Evolutionary conservation across 1,140 invertebrate species (phyloP).

Genomic region (Drosophila repleta): DNA sequence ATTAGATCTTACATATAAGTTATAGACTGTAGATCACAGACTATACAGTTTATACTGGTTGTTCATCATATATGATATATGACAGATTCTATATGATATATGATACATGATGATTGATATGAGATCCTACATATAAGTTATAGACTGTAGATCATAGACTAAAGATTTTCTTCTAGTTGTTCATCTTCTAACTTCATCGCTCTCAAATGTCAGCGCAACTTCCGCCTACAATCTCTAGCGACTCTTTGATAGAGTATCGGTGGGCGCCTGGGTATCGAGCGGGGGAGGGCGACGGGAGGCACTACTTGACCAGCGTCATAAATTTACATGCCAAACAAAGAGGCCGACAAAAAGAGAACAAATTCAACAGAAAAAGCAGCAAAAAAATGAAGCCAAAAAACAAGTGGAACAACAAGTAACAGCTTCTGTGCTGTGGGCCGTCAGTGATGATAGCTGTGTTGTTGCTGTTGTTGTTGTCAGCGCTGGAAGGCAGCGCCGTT

Average conservation of each 20-base stretch:
- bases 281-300: not conserved
- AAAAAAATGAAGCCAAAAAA: conserved; percentile 25
- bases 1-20: too few relatives aligned
- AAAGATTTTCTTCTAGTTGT: too few relatives aligned
- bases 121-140: too few relatives aligned
- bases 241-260: conserved; percentile 39
- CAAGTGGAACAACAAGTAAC: conserved; percentile 31
- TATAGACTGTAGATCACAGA: too few relatives aligned
- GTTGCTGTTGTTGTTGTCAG: conserved; percentile 26
- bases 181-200: not conserved
- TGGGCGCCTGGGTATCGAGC: conserved; percentile 20
- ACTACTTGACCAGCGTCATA: conserved; percentile 73
- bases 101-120: too few relatives aligned
- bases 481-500: conserved; percentile 60
- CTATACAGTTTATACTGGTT: too few relatives aligned
- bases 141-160: too few relatives aligned
- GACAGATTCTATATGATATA: too few relatives aligned
- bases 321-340: conserved; percentile 71
- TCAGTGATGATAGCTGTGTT: conserved; percentile 28
- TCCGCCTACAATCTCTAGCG: too few relatives aligned
- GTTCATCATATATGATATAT: too few relatives aligned
- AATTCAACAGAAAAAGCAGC: not conserved
- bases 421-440: conserved; percentile 30
- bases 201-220: not conserved
- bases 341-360: conserved; percentile 49